Base-by-base conservation (phyloP, 2,797 vertebrate genomes). In the Poeciliopsis gracilis region DNA sequence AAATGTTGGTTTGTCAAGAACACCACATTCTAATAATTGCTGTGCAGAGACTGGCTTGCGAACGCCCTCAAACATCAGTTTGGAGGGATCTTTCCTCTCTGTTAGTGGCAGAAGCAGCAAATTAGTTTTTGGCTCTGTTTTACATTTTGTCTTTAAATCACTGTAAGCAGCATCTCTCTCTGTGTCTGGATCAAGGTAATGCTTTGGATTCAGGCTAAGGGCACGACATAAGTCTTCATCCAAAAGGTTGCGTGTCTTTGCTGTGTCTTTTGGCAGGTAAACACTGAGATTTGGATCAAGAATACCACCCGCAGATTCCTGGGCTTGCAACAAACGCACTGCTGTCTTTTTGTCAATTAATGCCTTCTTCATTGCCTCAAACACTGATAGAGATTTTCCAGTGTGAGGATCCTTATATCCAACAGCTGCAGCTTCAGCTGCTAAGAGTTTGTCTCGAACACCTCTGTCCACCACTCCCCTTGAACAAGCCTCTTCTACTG, bases 251-350 rank as follows among this genome's bases (percentile, higher is more conserved):
- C 95, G 96, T 57, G 97, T 94, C 20, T 97, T 92, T 72, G 97
- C 97, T n/a, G 93, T 72, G n/a, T 98, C 96, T 94, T 96, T 96
- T 2, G 97, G 95, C 5, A 98, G 88, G 88, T 97, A 98, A 71
- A 98, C 95, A 70, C 97, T 98, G 75, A 97, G 96, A 20, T 96
- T 92, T 0, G 97, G 97, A 91, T 98, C 97, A 77, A 98, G 92
- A 41, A 97, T 93, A 0, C 97, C 97, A 43, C 97, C 97, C 0
- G 94, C 95, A 76, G 95, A 95, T 67, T 97, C 96, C 82, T 96
- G 95, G 76, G 97, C 97, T 77, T 98, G 96, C 81, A 98, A 79
- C 23, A 96, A 95, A 67, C 96, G 96, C 91, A 82, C 94, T 3
- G 41, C 83, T 18, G 85, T 92, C 18, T 89, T 78, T 4, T 49